phyloP scores from a whole-genome alignment of 2,888 invertebrate species.

The Entomobrya proxima region DNA sequence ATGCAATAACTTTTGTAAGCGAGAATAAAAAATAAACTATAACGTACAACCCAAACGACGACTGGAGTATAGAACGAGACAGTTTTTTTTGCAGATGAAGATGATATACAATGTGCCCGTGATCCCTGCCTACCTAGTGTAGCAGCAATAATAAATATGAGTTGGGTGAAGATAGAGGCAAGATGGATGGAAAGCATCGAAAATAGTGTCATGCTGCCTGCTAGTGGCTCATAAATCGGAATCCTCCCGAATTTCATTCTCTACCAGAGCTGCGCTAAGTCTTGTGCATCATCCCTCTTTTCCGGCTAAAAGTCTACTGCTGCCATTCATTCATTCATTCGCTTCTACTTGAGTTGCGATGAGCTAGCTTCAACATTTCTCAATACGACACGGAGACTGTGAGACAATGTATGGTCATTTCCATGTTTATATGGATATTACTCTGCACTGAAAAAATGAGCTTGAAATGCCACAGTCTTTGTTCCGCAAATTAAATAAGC shows the following conservation, averaged over 20 bases:
- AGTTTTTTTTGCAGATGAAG: not conserved
- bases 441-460: too few relatives aligned
- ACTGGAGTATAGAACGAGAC: not conserved
- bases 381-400: not conserved
- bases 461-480: too few relatives aligned
- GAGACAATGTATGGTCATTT: not conserved
- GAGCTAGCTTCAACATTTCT: not conserved
- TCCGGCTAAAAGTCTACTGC: slow-evolving; percentile 37
- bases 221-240: slow-evolving; percentile 48
- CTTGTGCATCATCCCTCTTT: slow-evolving; percentile 56
- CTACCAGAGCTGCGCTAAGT: slow-evolving; percentile 44
- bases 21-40: not conserved
- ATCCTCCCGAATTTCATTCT: slow-evolving; percentile 38
- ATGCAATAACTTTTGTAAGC: too few relatives aligned
- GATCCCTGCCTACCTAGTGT: not conserved
- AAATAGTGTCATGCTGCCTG: slow-evolving; percentile 54
- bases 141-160: slow-evolving; percentile 11
- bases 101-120: not conserved
- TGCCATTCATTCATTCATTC: slow-evolving; percentile 1
- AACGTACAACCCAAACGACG: not conserved
- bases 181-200: slow-evolving; percentile 51
- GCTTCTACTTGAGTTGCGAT: not conserved
- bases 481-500: too few relatives aligned
- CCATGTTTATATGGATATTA: too few relatives aligned
- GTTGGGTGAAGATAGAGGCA: not conserved